A percentile compares a stretch with the other conserved stretches of the same genome.
These are phyloP conservation scores for Patella depressa DNA, from an alignment of 2,888 invertebrate genomes.

Conservation along the genomic window DNA sequence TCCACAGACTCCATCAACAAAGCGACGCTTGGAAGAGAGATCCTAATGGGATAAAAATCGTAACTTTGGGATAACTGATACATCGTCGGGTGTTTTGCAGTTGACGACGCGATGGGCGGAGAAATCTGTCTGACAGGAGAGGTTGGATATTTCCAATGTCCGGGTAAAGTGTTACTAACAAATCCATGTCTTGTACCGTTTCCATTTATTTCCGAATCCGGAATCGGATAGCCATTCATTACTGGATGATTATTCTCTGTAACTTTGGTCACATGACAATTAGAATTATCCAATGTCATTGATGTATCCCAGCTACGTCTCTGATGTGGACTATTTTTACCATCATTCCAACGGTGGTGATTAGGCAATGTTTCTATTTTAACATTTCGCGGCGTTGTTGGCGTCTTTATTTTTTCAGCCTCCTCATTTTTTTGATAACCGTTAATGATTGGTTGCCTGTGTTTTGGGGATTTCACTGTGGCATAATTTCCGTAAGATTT, in stretches of 20 bases:
- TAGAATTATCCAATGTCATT: background rate
- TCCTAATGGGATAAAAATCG: conserved; percentile 45
- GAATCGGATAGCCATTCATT: background rate
- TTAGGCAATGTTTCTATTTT: background rate
- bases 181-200: background rate
- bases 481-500: background rate
- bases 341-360: background rate
- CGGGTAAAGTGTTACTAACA: conserved; percentile 33
- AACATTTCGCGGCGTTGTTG: background rate
- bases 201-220: background rate
- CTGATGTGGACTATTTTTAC: background rate
- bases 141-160: conserved; percentile 31
- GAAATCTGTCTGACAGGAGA: background rate
- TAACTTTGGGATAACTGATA: conserved; percentile 57
- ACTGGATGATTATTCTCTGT: background rate
- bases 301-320: conserved; percentile 20
- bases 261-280: background rate
- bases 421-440: background rate
- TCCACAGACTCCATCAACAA: background rate
- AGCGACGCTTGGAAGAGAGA: conserved; percentile 18
- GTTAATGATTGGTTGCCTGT: background rate
- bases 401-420: background rate
- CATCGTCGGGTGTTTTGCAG: conserved; percentile 43
- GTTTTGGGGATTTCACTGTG: background rate
- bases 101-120: background rate